A percentile compares a stretch with the other conserved stretches of the same genome.
phyloP scores from a whole-genome alignment of 2,113 vertebrate species.

The Fulica atra region DNA sequence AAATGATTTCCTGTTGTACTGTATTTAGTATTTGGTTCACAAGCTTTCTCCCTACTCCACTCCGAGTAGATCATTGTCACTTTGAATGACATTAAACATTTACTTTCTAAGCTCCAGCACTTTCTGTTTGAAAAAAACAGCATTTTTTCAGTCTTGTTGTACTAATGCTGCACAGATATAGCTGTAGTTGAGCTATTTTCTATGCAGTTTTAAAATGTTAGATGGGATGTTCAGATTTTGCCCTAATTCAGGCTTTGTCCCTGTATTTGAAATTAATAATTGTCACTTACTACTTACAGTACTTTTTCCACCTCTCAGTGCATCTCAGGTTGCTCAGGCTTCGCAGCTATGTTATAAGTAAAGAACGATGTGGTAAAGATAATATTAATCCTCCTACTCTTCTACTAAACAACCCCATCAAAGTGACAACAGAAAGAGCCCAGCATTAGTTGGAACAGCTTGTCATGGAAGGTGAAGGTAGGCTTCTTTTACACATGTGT shows the following conservation, averaged over 20 bases:
- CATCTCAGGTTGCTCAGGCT: not conserved
- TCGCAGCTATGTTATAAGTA: not conserved
- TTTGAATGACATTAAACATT: not conserved
- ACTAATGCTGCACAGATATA: not conserved
- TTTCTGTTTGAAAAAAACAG: not conserved
- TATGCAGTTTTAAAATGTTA: not conserved
- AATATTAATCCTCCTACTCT: not conserved
- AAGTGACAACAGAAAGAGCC: not conserved
- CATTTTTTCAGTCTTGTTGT: not conserved
- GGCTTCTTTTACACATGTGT: not conserved
- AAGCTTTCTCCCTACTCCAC: accelerated
- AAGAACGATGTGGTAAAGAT: not conserved
- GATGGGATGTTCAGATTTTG: not conserved
- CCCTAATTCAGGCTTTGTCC: not conserved
- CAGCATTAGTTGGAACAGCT: accelerated
- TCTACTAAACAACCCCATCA: not conserved
- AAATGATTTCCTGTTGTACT: not conserved
- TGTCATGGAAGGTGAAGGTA: not conserved
- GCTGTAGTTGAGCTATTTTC: not conserved
- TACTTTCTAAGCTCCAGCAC: not conserved
- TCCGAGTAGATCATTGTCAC: not conserved
- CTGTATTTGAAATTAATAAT: not conserved
- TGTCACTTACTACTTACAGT: not conserved
- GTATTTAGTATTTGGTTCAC: not conserved
- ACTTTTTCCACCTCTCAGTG: not conserved